Conservation (phyloP, 1,140 invertebrate species). For the Aphidius ervi region DNA sequence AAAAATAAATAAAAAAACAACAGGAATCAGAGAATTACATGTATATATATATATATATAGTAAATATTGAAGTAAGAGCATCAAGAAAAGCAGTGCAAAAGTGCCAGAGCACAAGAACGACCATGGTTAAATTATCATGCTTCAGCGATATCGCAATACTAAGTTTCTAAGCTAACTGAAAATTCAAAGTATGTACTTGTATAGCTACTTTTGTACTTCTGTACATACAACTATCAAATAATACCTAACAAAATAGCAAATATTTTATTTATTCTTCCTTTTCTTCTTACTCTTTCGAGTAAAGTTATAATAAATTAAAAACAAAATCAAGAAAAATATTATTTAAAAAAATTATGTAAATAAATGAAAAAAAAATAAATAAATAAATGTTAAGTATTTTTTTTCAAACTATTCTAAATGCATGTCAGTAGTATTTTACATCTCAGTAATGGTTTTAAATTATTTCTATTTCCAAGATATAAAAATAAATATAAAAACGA, state of each 20-base stretch:
- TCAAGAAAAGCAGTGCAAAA: not conserved
- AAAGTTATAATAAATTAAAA: not conserved
- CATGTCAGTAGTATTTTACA: no score
- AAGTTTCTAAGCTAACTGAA: slow-evolving; percentile 11
- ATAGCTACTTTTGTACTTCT: not conserved
- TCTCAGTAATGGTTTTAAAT: no score
- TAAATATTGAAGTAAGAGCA: not conserved
- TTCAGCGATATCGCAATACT: slow-evolving; percentile 23
- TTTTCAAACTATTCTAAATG: no score
- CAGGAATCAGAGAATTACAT: no score
- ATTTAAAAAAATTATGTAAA: no score
- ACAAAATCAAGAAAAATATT: not conserved
- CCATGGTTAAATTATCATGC: slow-evolving; percentile 25
- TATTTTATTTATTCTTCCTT: not conserved
- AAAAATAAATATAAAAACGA: no score
- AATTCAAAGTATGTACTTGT: slow-evolving; percentile 26
- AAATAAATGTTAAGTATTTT: no score
- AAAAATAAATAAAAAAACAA: no score
- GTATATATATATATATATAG: no score
- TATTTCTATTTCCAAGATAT: no score
- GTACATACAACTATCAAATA: not conserved
- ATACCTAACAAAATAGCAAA: not conserved
- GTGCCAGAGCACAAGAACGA: slow-evolving; percentile 21
- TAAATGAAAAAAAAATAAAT: no score
- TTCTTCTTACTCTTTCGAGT: not conserved